Evolutionary conservation across 2,888 invertebrate genomes (phyloP).

Genomic region (Macrosiphum euphorbiae): DNA sequence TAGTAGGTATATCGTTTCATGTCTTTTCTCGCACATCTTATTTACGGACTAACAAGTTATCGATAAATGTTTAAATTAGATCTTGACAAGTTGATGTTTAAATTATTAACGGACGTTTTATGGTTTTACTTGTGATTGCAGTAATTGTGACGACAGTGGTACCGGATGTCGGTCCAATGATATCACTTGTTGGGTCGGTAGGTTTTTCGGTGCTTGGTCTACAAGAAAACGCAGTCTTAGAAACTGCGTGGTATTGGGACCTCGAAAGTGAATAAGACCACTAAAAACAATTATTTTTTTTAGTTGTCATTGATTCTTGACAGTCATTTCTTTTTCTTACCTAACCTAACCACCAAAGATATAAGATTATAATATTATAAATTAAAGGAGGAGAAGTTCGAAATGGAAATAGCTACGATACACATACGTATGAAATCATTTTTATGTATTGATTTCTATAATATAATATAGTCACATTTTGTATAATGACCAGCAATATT

Average conservation of each 20-base stretch:
- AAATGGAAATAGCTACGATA: no score
- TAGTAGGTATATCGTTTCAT: neutral
- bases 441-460: no score
- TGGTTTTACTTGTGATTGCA: slow-evolving; percentile 68
- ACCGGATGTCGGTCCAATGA: slow-evolving; percentile 87
- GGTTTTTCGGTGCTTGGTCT: slow-evolving; percentile 81
- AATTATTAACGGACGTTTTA: neutral
- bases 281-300: no score
- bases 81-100: neutral
- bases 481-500: no score
- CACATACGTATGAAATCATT: no score
- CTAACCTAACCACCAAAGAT: no score
- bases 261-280: slow-evolving; percentile 66
- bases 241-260: slow-evolving; percentile 73
- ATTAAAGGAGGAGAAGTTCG: no score
- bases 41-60: neutral
- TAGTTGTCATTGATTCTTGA: no score
- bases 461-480: no score
- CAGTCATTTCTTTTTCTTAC: no score
- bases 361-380: no score
- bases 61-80: neutral
- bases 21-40: neutral
- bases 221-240: slow-evolving; percentile 80
- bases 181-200: slow-evolving; percentile 87
- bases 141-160: slow-evolving; percentile 84